Percentiles rank a stretch among this genome's conserved stretches.
Conservation (phyloP, 2,888 invertebrate genomes). For the Eurytoma adleriae region DNA sequence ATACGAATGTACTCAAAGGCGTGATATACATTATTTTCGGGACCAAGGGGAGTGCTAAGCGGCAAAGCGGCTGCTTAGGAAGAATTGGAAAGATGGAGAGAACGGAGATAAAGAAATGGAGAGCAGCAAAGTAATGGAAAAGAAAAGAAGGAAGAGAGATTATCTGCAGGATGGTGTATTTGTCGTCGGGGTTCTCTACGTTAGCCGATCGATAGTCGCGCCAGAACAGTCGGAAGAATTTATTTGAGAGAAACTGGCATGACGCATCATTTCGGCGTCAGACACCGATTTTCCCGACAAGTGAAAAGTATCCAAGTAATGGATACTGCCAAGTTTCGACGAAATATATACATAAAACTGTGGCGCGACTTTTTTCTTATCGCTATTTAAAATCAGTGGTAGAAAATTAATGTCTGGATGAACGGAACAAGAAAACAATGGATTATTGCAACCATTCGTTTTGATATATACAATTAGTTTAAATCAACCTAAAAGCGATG, state of each 20-base stretch:
- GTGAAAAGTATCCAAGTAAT: neutral
- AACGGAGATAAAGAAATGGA: neutral
- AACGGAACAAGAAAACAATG: too few relatives aligned
- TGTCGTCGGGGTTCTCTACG: conserved; percentile 43
- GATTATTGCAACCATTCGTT: too few relatives aligned
- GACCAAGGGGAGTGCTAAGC: neutral
- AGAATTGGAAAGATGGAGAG: neutral
- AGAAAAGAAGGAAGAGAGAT: conserved; percentile 8
- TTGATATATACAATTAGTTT: too few relatives aligned
- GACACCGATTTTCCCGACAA: neutral
- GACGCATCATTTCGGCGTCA: too few relatives aligned
- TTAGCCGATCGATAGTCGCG: conserved; percentile 52
- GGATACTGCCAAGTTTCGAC: conserved; percentile 1
- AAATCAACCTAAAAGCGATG: too few relatives aligned
- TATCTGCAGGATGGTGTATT: conserved; percentile 44
- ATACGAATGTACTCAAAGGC: neutral
- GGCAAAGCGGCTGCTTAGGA: neutral
- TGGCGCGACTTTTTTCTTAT: neutral
- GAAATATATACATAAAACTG: neutral
- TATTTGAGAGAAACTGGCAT: too few relatives aligned
- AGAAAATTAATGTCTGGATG: too few relatives aligned
- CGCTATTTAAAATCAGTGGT: too few relatives aligned
- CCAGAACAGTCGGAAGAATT: neutral
- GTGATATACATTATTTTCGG: neutral
- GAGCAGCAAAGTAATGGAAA: neutral